Evolutionary conservation across 2,113 vertebrate genomes (phyloP).

Genomic region (Benitochromis conjunctus): DNA sequence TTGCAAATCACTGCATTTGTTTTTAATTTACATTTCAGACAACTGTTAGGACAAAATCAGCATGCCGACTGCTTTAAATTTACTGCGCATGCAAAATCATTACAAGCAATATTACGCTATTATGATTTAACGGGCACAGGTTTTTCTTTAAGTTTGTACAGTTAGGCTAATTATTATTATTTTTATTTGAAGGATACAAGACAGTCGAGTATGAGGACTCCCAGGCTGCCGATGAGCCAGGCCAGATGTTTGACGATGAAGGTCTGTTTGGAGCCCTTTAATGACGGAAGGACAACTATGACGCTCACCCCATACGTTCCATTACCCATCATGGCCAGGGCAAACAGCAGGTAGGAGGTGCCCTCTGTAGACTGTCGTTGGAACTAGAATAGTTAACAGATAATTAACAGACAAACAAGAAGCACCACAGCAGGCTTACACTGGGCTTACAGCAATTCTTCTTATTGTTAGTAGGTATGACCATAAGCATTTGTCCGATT

Average conservation of each 20-base stretch:
- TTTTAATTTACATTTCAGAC: background rate
- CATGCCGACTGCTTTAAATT: background rate
- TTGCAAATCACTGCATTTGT: background rate
- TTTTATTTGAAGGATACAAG: conserved; percentile 69
- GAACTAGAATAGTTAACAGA: conserved; percentile 30
- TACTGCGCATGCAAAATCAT: background rate
- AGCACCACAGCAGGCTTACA: background rate
- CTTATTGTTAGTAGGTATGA: background rate
- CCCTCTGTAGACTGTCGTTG: conserved; percentile 68
- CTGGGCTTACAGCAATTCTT: background rate
- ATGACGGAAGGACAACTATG: conserved; percentile 62
- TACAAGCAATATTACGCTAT: background rate
- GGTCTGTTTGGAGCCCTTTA: conserved; percentile 18
- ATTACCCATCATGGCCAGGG: conserved; percentile 68
- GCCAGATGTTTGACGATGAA: conserved; percentile 71
- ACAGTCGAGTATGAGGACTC: conserved; percentile 68
- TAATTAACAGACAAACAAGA: background rate
- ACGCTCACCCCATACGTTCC: conserved; percentile 61
- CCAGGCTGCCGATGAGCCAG: conserved; percentile 73
- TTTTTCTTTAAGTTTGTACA: background rate
- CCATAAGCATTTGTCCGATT: background rate
- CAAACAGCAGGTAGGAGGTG: conserved; percentile 69
- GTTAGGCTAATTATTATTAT: background rate
- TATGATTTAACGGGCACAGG: background rate
- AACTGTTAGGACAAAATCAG: background rate